Percentiles rank a stretch among this genome's conserved stretches.
phyloP scores from a whole-genome alignment of 2,888 invertebrate genomes.

The Pachymerium ferrugineum region DNA sequence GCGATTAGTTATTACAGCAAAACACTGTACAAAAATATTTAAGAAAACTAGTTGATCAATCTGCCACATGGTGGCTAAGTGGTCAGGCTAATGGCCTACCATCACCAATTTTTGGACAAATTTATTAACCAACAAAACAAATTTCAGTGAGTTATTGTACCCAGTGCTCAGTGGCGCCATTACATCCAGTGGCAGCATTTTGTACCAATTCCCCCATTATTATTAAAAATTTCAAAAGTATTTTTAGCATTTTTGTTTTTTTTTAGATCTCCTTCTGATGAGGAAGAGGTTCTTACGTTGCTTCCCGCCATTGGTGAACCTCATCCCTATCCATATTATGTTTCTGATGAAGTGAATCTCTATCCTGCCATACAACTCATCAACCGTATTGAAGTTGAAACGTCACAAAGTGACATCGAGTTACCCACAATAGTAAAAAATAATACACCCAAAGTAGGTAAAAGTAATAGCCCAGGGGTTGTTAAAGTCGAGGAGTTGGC shows the following conservation, averaged over 20 bases:
- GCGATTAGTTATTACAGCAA: no score
- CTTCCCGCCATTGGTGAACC: conserved; percentile 12
- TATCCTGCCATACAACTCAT: background rate
- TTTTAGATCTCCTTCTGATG: background rate
- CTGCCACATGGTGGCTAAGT: no score
- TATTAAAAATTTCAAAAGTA: background rate
- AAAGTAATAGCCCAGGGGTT: background rate
- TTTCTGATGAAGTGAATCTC: background rate
- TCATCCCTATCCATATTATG: conserved; percentile 25
- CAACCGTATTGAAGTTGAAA: background rate
- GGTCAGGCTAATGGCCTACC: no score
- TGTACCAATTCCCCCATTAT: background rate
- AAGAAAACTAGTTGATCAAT: no score
- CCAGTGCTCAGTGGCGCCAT: no score
- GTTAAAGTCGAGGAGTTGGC: background rate
- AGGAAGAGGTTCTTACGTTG: background rate
- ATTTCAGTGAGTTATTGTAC: no score
- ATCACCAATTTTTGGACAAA: no score
- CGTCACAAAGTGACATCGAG: background rate
- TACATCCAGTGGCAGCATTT: no score
- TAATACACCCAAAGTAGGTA: background rate
- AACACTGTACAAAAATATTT: no score
- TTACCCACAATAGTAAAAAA: background rate
- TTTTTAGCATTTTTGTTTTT: background rate
- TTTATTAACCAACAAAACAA: no score